Percentiles rank a stretch among this genome's conserved stretches.
Evolutionary conservation across 2,113 vertebrate species (phyloP).

Genomic region (Drymodes brunneopygia): DNA sequence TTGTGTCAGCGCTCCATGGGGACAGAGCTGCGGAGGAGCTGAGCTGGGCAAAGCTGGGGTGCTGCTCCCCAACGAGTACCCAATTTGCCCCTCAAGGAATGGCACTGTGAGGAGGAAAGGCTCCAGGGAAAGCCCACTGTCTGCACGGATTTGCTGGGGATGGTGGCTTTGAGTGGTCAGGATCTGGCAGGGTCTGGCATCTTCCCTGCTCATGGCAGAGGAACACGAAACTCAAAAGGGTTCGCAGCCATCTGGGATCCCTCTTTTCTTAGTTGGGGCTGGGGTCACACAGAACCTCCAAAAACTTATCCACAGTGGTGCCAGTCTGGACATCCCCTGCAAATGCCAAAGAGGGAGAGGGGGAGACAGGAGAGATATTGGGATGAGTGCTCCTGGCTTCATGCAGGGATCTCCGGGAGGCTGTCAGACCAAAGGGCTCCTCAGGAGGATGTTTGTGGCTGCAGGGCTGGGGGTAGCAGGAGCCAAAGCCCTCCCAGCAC

Average conservation of each 20-base stretch:
- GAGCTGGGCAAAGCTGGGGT: accelerated
- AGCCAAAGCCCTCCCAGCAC: not conserved
- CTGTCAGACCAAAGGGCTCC: not conserved
- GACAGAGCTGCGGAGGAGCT: not conserved
- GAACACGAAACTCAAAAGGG: accelerated
- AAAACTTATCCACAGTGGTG: accelerated
- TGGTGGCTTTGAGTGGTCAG: accelerated
- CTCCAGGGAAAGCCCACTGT: not conserved
- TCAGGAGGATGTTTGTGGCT: accelerated
- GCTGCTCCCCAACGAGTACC: accelerated
- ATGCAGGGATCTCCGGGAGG: not conserved
- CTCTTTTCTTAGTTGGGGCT: not conserved
- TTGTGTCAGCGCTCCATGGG: not conserved
- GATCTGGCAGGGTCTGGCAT: not conserved
- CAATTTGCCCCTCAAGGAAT: accelerated
- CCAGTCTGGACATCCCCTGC: not conserved
- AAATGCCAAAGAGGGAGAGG: not conserved
- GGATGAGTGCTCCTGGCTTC: not conserved
- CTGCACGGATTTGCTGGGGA: accelerated
- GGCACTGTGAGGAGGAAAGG: not conserved
- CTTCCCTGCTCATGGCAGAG: accelerated
- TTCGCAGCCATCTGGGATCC: not conserved
- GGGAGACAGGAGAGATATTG: accelerated
- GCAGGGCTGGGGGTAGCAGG: not conserved
- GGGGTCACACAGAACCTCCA: not conserved